Evolutionary conservation across 2,888 invertebrate genomes (phyloP), one percentile per base, ranked within the genome.

Genomic region (Melitaea athalia): DNA sequence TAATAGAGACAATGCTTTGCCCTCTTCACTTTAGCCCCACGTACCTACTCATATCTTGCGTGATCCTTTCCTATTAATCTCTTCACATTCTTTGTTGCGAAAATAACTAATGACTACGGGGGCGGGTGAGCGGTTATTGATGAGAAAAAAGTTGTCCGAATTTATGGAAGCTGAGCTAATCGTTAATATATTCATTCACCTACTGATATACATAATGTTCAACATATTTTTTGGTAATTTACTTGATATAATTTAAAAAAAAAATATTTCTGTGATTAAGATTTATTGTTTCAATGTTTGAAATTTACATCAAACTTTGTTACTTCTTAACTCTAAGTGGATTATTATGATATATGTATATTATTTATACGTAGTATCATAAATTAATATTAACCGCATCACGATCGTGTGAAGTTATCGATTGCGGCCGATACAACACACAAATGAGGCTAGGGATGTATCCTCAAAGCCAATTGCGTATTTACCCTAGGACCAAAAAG

Each of bases 41-140:
- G 42, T 57, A 42, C 14, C 14, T 55, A 33, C 24, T 55, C 31
- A 53, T 61, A 59, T 63, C 24, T 72, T 49, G 72, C 63, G 67
- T 71, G 72, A 63, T 60, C 60, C 49, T 59, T 52, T 60, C 63
- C 67, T 63, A 71, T 71, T 67, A 71, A 68, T 71, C 63, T 67
- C 64, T 42, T 38, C 43, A 33, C 52, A 57, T 53, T 69, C 59
- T 64, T 64, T 59, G 61, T 67, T 60, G 63, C 62, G 55, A 45
- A 64, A 55, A 64, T 67, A 64, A 70, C 59, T 68, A 64, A 59
- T 63, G 43, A 59, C 43, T 17, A n/a, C 12, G 57, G 14, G 6
- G 42, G 63, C 12, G 45, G 55, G 62, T 59, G 14, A 17, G 38
- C 38, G 24, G 11, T 57, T 57, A 57, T 57, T 42, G 38, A 57